Base-by-base conservation (phyloP, 37 sponge, comb jelly and placozoan genomes). In the Dysidea cf. avara region DNA sequence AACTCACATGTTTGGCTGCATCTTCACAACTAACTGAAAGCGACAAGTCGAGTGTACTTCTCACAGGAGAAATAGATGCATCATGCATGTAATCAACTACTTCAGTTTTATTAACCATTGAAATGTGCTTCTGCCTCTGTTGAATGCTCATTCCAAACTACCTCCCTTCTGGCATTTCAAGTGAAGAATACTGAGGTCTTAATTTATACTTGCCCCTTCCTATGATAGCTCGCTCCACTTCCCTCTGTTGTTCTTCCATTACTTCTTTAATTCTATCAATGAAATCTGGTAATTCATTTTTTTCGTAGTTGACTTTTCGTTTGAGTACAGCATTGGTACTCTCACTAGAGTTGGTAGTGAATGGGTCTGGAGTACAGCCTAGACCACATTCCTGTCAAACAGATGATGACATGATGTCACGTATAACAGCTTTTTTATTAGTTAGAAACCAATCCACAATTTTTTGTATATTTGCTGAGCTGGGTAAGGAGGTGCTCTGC, bases 311-410 rank as follows among this genome's bases (percentile, higher is more conserved):
- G 9, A 81, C 60, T 31, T 81, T 81, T 39, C 40, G 56, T 31
- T 81, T 81, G 9, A 81, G 52, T 1, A 81, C 24, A 29, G 66
- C 65, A 81, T 81, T 81, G 33, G 52, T 72, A 17, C 37, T 75
- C 46, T 75, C 73, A 52, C 81, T 81, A 18, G 72, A 26, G 64
- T 81, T 81, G 0, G 81, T 81, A 3, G 80, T 79, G 49, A 81
- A 81, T 21, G 25, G 53, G 1, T 50, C 48, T 37, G 81, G 81
- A 29, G 81, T 72, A 47, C 47, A 52, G 3, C 82, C 74, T 28
- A 81, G 53, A 37, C 66, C 66, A 55, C 59, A 62, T 40, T 81
- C 74, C 59, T 65, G 48, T 39, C 74, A 35, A 17, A 81, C 40
- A 37, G 73, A 22, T 16, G 17, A 7, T 9, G 71, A 56, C 82